phyloP scores from a whole-genome alignment of 2,888 invertebrate species.

The Aphelenchoides bicaudatus region DNA sequence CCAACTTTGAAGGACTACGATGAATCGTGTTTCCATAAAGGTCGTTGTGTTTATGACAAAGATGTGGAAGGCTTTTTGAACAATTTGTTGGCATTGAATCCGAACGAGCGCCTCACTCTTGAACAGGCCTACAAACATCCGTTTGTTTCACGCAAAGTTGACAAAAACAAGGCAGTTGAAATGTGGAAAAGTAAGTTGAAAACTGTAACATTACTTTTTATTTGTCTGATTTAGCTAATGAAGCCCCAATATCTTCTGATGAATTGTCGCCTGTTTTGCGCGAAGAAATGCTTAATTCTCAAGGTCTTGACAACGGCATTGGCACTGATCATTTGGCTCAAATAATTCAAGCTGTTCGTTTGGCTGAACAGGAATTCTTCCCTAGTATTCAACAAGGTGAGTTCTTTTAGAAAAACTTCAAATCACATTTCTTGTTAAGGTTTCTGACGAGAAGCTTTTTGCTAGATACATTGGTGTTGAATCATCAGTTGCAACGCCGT shows the following conservation, averaged over 20 bases:
- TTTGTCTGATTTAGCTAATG: too few species aligned
- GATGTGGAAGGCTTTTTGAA: conserved; percentile 26
- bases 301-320: too few species aligned
- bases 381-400: too few species aligned
- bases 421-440: too few species aligned
- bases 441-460: conserved; percentile 16
- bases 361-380: too few species aligned
- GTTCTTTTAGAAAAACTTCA: too few species aligned
- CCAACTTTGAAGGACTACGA: conserved; percentile 29
- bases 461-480: conserved; percentile 32
- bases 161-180: conserved; percentile 3
- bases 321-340: too few species aligned
- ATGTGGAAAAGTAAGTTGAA: conserved; percentile 23
- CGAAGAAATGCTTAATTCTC: too few species aligned
- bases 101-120: conserved; percentile 14
- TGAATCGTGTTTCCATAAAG: conserved; percentile 15
- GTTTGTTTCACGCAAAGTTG: conserved; percentile 15
- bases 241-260: too few species aligned
- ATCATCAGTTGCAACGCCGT: conserved; percentile 33
- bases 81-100: conserved; percentile 16
- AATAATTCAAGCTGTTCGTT: too few species aligned
- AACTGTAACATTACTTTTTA: not conserved
- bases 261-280: too few species aligned
- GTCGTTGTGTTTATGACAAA: conserved; percentile 17
- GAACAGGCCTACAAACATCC: conserved; percentile 17